Evolutionary conservation across 2,113 vertebrate species (phyloP).

Genomic region (Empidonax traillii): DNA sequence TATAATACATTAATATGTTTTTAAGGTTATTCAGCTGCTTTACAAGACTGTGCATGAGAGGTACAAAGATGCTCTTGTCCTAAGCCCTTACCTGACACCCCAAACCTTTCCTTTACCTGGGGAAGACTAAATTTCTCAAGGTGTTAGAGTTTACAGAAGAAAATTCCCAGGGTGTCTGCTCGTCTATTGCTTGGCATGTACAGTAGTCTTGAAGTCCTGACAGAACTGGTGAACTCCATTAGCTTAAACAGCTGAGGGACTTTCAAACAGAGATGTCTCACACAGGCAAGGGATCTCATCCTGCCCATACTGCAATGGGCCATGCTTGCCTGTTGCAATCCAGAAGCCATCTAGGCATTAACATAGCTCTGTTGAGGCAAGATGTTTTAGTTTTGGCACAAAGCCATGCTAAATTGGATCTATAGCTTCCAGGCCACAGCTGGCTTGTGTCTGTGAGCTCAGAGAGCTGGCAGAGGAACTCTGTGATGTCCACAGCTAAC

Average conservation of each 20-base stretch:
- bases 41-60: background rate
- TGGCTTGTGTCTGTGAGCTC: conserved; percentile 14
- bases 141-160: background rate
- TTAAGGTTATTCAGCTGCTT: background rate
- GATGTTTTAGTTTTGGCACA: background rate
- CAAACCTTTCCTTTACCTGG: background rate
- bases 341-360: background rate
- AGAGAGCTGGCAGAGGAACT: background rate
- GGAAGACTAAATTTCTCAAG: background rate
- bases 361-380: background rate
- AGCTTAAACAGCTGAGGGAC: background rate
- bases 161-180: background rate
- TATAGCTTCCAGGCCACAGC: background rate
- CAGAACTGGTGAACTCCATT: background rate
- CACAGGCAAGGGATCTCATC: background rate
- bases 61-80: background rate
- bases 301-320: background rate
- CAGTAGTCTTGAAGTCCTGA: background rate
- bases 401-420: background rate
- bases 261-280: background rate
- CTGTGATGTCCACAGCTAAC: background rate
- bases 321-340: background rate
- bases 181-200: background rate
- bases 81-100: background rate
- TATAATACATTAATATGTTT: background rate